These are phyloP conservation scores for Synanthedon formicaeformis DNA, from an alignment of 2,888 invertebrate species.

Conservation along the genomic window DNA sequence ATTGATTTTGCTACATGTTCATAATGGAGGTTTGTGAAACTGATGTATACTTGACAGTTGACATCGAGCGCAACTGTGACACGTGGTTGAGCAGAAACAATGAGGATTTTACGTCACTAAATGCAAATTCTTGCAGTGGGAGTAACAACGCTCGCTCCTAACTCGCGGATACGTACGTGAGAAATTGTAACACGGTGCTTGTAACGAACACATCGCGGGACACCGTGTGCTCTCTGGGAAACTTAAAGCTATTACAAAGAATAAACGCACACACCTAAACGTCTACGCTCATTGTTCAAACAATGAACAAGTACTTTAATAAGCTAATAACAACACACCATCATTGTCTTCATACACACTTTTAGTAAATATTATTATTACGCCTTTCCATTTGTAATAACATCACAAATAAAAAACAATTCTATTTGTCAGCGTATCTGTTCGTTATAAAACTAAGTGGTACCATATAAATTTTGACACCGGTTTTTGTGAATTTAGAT, in stretches of 20 bases:
- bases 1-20: too few relatives aligned
- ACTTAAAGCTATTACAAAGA: background rate
- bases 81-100: slow-evolving; percentile 35
- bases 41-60: slow-evolving; percentile 1
- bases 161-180: slow-evolving; percentile 21
- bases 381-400: too few relatives aligned
- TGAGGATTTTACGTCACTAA: slow-evolving; percentile 24
- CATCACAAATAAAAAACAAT: too few relatives aligned
- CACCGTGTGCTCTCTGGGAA: background rate
- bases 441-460: too few relatives aligned
- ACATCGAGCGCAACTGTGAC: slow-evolving; percentile 18
- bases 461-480: too few relatives aligned
- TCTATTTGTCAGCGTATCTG: too few relatives aligned
- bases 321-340: background rate
- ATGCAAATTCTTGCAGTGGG: slow-evolving; percentile 24
- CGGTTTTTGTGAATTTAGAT: too few relatives aligned
- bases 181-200: slow-evolving; percentile 38
- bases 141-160: slow-evolving; percentile 4
- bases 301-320: background rate
- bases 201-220: background rate
- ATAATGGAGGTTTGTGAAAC: background rate
- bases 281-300: background rate
- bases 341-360: background rate
- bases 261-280: background rate
- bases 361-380: background rate